These are phyloP conservation scores for Macroramphosus scolopax DNA, from an alignment of 2,797 vertebrate genomes.

Conservation along the genomic window DNA sequence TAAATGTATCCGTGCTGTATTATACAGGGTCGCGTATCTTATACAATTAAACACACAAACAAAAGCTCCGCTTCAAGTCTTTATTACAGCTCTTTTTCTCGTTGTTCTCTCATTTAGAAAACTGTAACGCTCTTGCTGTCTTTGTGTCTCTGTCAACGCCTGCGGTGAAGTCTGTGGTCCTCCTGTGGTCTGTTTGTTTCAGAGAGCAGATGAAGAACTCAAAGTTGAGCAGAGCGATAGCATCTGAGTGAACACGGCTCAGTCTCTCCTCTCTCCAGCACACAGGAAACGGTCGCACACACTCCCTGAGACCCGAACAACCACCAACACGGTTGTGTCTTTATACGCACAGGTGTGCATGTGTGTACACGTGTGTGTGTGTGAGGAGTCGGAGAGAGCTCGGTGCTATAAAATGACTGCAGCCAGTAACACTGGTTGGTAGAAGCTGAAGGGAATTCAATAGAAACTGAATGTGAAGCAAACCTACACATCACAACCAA, in stretches of 20 bases:
- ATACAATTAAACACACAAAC: too few species aligned
- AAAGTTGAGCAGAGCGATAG: slow-evolving; percentile 69
- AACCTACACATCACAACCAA: slow-evolving; percentile 45
- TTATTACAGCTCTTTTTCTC: too few species aligned
- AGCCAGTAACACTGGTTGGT: too few species aligned
- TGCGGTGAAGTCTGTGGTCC: slow-evolving; percentile 76
- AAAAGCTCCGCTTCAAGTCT: too few species aligned
- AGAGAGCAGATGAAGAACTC: slow-evolving; percentile 67
- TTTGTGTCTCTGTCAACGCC: slow-evolving; percentile 40
- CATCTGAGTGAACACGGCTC: slow-evolving; percentile 43
- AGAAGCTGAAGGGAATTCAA: too few species aligned
- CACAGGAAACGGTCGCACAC: slow-evolving; percentile 70
- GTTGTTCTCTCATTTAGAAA: too few species aligned
- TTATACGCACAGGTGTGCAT: slow-evolving; percentile 52
- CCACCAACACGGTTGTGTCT: slow-evolving; percentile 31
- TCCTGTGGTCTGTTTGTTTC: slow-evolving; percentile 80
- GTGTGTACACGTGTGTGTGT: slow-evolving; percentile 9
- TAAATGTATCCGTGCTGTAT: too few species aligned
- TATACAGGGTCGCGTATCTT: too few species aligned
- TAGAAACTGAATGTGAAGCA: too few species aligned
- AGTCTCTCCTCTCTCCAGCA: slow-evolving; percentile 45
- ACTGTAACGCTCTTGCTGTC: too few species aligned
- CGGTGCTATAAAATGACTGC: too few species aligned
- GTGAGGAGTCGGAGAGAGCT: not conserved
- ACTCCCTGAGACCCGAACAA: slow-evolving; percentile 45